A percentile compares a stretch with the other conserved stretches of the same genome.
These are phyloP conservation scores for Carpatolechia fugitivella DNA, from an alignment of 2,888 invertebrate species.

Conservation along the genomic window DNA sequence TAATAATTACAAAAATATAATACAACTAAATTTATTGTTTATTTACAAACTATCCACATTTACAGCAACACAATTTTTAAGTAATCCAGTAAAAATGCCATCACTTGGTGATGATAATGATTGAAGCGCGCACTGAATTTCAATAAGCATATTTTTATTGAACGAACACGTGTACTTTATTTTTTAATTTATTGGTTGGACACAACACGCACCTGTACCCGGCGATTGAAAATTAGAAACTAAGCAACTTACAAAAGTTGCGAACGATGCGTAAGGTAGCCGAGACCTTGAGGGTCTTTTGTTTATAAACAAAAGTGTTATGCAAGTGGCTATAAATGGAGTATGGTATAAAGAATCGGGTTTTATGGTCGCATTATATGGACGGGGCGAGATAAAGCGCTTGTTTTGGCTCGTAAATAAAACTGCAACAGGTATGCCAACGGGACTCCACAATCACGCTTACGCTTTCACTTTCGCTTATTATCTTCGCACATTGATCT, in stretches of 20 bases:
- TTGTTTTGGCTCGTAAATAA: conserved; percentile 79
- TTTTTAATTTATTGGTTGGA: conserved; percentile 17
- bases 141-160: conserved; percentile 37
- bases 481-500: conserved; percentile 65
- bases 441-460: conserved; percentile 71
- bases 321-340: conserved; percentile 67
- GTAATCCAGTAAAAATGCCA: conserved; percentile 32
- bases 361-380: conserved; percentile 75
- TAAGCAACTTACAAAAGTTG: conserved; percentile 38
- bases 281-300: conserved; percentile 67
- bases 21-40: conserved; percentile 34
- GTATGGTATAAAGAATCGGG: conserved; percentile 60
- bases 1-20: not conserved
- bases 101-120: conserved; percentile 38
- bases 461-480: conserved; percentile 71
- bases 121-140: conserved; percentile 47
- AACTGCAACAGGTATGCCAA: conserved; percentile 77
- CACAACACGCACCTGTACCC: conserved; percentile 39
- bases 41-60: conserved; percentile 45
- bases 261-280: conserved; percentile 47
- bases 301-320: conserved; percentile 78
- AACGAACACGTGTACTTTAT: conserved; percentile 22
- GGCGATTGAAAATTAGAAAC: conserved; percentile 48
- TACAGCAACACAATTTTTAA: conserved; percentile 32
- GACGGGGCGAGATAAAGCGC: conserved; percentile 74